Evolutionary conservation across 2,888 invertebrate species (phyloP).

Genomic region (Eledone cirrhosa): DNA sequence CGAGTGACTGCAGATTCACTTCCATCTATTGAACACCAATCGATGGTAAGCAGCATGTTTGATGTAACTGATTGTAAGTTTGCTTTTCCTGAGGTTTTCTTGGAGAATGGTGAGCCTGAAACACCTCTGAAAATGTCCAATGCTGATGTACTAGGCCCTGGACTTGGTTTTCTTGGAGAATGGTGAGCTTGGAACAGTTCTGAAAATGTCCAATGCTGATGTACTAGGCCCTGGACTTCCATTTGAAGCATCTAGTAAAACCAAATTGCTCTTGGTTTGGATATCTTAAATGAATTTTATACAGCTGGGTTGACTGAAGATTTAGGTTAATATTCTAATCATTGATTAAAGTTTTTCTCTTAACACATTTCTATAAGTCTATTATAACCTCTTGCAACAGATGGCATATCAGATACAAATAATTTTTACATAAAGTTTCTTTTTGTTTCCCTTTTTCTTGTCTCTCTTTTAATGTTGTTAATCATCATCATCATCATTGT

Average conservation of each 20-base stretch:
- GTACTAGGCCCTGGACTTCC: constrained; percentile 5
- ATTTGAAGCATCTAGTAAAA: constrained; percentile 23
- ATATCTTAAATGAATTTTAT: constrained; percentile 7
- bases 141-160: constrained; percentile 4
- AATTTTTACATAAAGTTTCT: too few species aligned
- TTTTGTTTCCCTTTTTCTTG: too few species aligned
- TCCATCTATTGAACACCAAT: neutral
- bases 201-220: neutral
- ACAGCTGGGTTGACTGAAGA: neutral
- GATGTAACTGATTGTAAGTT: constrained; percentile 16
- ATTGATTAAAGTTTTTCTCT: neutral
- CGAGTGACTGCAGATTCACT: neutral
- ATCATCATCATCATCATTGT: too few species aligned
- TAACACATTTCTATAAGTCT: too few species aligned
- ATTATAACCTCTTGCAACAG: too few species aligned
- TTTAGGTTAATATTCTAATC: neutral
- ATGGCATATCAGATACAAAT: too few species aligned
- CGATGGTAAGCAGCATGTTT: constrained; percentile 4
- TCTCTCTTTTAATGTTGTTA: too few species aligned
- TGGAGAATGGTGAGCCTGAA: constrained; percentile 21
- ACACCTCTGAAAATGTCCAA: constrained; percentile 4
- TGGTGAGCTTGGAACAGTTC: neutral
- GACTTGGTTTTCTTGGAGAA: constrained; percentile 19
- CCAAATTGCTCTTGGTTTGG: constrained; percentile 7
- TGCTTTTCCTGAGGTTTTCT: constrained; percentile 25